Base-by-base conservation (phyloP, 2,113 vertebrate genomes). In the Gymnogyps californianus region DNA sequence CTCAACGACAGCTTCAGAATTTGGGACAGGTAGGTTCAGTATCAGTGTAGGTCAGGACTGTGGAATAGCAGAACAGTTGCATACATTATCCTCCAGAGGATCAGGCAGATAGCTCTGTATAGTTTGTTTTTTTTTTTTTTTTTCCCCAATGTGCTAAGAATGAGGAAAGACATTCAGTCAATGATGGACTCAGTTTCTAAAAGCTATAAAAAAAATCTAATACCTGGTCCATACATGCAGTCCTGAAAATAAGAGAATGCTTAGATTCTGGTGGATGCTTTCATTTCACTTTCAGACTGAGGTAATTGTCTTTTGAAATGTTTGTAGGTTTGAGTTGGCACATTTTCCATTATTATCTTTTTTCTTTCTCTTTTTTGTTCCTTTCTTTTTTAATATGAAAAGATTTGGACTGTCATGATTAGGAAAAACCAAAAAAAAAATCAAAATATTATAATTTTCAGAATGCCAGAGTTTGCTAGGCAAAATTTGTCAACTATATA, bases 311-410 rank as follows among this genome's bases (percentile, higher is more conserved):
- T 74, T 84, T 54, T 76, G 14, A 67, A 84, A 42, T 1, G 1
- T 21, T 61, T 34, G 16, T 65, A n/a, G 5, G 6, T 44, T 77
- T 71, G 51, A 89, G 15, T 55, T 44, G 11, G 10, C 16, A 19
- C 7, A 26, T 70, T 51, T 76, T n/a, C 8, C n/a, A 28, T 21
- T 47, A 17, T 10, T 15, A 5, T 19, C 0, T 21, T 36, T 16
- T 59, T 42, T 34, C 0, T 4, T 31, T 34, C 3, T 4, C 9
- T 15, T 28, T 20, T 14, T n/a, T n/a, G 8, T 25, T 4, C 6
- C 9, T 31, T 59, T n/a, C 1, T 32, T 44, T 62, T 69, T 74
- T 57, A 36, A 20, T 47, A 42, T 11, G 2, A 12, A 64, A 69
- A 59, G 3, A 44, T 29, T 47, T 65, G 7, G 7, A 38, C 20